These are phyloP conservation scores for Hippocampus mohnikei DNA, from an alignment of 2,113 vertebrate genomes.

Conservation along the genomic window DNA sequence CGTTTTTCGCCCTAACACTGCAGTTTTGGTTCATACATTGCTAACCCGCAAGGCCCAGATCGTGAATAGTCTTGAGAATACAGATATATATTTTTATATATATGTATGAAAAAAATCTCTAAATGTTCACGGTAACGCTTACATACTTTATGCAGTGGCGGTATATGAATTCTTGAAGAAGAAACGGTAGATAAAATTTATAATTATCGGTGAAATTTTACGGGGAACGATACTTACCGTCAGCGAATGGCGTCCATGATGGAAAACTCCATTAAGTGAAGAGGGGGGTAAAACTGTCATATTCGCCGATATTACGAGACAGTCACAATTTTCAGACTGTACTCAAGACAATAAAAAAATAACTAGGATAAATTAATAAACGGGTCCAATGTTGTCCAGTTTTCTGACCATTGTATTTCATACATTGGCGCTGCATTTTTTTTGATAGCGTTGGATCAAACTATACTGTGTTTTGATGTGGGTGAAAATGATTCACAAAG, in stretches of 20 bases:
- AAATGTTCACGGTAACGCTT: neutral
- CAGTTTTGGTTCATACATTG: neutral
- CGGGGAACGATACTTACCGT: slow-evolving; percentile 60
- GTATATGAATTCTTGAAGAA: neutral
- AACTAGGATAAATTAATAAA: neutral
- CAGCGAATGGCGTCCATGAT: slow-evolving; percentile 63
- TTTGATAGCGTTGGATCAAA: slow-evolving; percentile 48
- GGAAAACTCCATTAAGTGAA: slow-evolving; percentile 45
- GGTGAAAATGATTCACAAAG: neutral
- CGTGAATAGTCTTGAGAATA: neutral
- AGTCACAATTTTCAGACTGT: neutral
- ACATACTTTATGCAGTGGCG: fast-evolving
- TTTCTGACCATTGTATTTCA: fast-evolving
- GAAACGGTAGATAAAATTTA: fast-evolving
- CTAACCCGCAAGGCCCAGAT: slow-evolving; percentile 23
- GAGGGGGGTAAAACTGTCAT: neutral
- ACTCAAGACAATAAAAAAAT: neutral
- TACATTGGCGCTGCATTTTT: no score
- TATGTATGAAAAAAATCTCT: no score
- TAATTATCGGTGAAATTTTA: slow-evolving; percentile 5
- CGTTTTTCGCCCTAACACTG: neutral
- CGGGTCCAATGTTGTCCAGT: no score
- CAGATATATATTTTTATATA: neutral
- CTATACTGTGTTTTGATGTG: slow-evolving; percentile 15
- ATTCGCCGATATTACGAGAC: fast-evolving